phyloP scores from a whole-genome alignment of 2,113 vertebrate species.

The Bufo bufo region DNA sequence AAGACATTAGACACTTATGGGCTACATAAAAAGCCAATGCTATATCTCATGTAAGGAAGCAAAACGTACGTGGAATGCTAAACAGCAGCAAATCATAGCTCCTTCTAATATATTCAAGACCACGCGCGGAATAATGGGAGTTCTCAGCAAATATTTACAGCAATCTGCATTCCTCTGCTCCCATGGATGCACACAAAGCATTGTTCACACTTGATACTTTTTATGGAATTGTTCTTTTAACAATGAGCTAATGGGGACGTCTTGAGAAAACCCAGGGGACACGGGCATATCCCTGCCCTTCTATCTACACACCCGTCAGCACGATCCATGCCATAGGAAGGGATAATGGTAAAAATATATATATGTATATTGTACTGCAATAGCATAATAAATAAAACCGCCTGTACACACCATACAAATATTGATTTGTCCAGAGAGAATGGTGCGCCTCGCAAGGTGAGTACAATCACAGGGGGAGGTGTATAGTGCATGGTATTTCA shows the following conservation, averaged over 20 bases:
- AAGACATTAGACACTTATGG: not conserved
- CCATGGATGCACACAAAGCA: not conserved
- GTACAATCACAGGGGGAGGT: too few relatives aligned
- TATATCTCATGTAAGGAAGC: not conserved
- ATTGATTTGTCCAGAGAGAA: not conserved
- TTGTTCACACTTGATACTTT: constrained; percentile 34
- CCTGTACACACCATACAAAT: constrained; percentile 3
- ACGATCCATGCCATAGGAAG: not conserved
- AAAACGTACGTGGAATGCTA: not conserved
- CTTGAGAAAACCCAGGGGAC: constrained; percentile 17
- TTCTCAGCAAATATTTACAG: constrained; percentile 47
- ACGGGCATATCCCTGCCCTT: not conserved
- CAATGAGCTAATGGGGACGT: constrained; percentile 9
- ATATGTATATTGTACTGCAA: not conserved
- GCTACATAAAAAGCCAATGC: not conserved
- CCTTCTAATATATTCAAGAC: not conserved
- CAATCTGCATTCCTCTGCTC: constrained; percentile 31
- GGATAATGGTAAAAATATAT: not conserved
- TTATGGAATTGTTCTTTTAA: constrained; percentile 51
- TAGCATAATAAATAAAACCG: not conserved
- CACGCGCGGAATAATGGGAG: constrained; percentile 4
- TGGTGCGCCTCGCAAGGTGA: not conserved
- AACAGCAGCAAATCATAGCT: not conserved
- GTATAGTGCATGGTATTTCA: not conserved
- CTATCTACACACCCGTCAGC: not conserved